Conservation (phyloP, 1,140 invertebrate species). For the Wasmannia auropunctata region DNA sequence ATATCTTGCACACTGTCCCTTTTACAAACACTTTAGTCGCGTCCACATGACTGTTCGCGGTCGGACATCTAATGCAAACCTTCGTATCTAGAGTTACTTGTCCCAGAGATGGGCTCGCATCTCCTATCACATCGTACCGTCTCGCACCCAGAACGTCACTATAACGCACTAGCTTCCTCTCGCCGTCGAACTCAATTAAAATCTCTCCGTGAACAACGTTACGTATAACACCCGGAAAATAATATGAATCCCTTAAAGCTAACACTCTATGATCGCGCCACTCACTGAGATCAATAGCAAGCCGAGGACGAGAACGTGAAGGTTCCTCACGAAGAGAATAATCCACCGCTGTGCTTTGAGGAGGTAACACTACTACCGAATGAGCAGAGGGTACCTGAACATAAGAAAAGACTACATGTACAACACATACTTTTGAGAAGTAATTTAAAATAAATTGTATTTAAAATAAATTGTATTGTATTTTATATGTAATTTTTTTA, state of each 20-base stretch:
- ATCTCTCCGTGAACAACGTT: slow-evolving; percentile 81
- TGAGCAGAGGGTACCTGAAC: slow-evolving; percentile 74
- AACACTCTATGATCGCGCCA: slow-evolving; percentile 96
- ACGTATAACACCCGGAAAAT: slow-evolving; percentile 92
- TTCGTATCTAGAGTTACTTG: slow-evolving; percentile 89
- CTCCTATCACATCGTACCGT: slow-evolving; percentile 95
- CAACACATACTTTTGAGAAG: background rate
- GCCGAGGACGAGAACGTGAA: slow-evolving; percentile 77
- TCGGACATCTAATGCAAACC: slow-evolving; percentile 87
- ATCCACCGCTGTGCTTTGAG: slow-evolving; percentile 87
- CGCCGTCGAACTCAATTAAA: slow-evolving; percentile 84
- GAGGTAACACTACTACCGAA: slow-evolving; percentile 84
- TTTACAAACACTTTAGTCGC: slow-evolving; percentile 91
- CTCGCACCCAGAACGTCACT: slow-evolving; percentile 91
- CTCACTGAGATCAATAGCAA: slow-evolving; percentile 92
- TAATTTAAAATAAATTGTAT: slow-evolving; percentile 44
- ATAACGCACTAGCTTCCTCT: slow-evolving; percentile 88
- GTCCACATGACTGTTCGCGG: slow-evolving; percentile 43
- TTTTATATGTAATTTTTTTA: no score
- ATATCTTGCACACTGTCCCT: slow-evolving; percentile 92
- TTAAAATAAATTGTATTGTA: no score
- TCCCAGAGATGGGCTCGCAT: slow-evolving; percentile 94
- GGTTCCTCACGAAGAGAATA: slow-evolving; percentile 85
- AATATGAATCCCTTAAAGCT: slow-evolving; percentile 92
- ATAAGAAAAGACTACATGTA: slow-evolving; percentile 5